These are phyloP conservation scores for Rachycentron canadum DNA, from an alignment of 2,797 vertebrate genomes.

Conservation along the genomic window DNA sequence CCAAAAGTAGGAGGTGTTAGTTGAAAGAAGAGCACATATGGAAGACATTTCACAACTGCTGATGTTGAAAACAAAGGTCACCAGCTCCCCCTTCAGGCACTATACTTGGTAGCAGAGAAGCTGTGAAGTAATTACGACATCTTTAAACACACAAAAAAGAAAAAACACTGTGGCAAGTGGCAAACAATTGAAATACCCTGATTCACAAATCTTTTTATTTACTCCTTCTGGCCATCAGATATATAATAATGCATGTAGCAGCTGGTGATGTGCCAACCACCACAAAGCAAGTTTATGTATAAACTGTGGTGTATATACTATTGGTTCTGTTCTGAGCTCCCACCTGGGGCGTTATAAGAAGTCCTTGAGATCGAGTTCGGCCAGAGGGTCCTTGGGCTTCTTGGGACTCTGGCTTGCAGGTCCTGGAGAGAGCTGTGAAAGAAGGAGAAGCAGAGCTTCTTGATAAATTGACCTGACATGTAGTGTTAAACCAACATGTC, in stretches of 20 bases:
- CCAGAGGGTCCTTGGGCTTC: constrained; percentile 99
- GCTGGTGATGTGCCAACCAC: not conserved
- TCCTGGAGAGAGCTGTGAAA: constrained; percentile 92
- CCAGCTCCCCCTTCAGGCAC: constrained; percentile 1
- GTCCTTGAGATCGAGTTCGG: constrained; percentile 99
- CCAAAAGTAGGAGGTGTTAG: not conserved
- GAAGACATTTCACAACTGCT: not conserved
- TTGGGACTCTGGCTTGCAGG: constrained; percentile 95
- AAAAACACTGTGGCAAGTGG: not conserved
- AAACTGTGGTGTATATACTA: not conserved
- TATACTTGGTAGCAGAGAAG: not conserved
- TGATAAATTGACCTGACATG: too few relatives aligned
- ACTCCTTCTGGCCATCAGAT: too few relatives aligned
- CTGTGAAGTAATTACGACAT: not conserved
- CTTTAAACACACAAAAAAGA: too few relatives aligned
- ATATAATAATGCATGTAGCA: not conserved
- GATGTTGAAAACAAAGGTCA: not conserved
- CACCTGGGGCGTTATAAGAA: constrained; percentile 96
- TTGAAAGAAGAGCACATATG: not conserved
- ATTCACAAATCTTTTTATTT: too few relatives aligned
- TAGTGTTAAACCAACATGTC: not conserved
- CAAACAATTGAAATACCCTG: not conserved
- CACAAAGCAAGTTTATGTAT: not conserved
- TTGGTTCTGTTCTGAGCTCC: constrained; percentile 25
- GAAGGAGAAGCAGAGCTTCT: not conserved